phyloP scores from a whole-genome alignment of 92 coral and sea anemone genomes.

The Bergia puertoricense region DNA sequence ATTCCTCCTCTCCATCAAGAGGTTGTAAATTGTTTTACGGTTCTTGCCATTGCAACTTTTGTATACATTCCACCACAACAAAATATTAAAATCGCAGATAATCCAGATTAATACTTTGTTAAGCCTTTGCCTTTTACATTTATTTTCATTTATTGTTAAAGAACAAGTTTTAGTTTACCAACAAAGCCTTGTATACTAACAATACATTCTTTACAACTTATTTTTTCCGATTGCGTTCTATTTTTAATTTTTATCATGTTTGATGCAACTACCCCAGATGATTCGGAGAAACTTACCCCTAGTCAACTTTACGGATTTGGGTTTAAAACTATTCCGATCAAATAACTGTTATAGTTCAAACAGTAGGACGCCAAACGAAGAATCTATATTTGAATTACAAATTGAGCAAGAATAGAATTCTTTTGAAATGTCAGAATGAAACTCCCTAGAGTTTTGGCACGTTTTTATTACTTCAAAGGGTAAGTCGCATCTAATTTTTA shows the following conservation, averaged over 20 bases:
- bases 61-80: not conserved
- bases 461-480: too few relatives aligned
- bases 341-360: not conserved
- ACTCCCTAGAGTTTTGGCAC: not conserved
- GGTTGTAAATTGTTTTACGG: not conserved
- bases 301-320: too few relatives aligned
- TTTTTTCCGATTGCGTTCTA: not conserved
- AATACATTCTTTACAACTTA: too few relatives aligned
- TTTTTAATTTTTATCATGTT: too few relatives aligned
- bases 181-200: not conserved
- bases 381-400: not conserved
- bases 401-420: too few relatives aligned
- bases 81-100: not conserved
- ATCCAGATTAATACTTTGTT: not conserved
- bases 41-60: not conserved
- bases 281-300: not conserved
- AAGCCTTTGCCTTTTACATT: not conserved
- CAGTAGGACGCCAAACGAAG: not conserved
- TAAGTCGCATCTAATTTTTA: too few relatives aligned
- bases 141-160: not conserved
- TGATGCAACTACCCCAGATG: not conserved
- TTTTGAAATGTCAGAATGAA: too few relatives aligned
- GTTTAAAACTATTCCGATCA: too few relatives aligned
- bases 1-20: not conserved
- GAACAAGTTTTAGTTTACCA: not conserved